Base-by-base conservation (phyloP, 2,113 vertebrate species). In the Chiloscyllium plagiosum region DNA sequence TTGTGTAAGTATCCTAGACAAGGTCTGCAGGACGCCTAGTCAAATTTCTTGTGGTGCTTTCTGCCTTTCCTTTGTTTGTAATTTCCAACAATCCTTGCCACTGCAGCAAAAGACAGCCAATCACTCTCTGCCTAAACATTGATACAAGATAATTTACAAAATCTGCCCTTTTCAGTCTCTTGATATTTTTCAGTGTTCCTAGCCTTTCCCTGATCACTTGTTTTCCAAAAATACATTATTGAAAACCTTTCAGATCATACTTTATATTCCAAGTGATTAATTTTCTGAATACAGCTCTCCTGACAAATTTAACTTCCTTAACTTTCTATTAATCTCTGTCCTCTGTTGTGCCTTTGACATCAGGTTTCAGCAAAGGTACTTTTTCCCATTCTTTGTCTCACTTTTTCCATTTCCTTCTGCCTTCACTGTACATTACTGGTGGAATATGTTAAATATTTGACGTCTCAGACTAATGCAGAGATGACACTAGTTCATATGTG, bases 221-320 rank as follows among this genome's bases (percentile, higher is more conserved):
- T 93, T 66, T 93, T 15, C 65, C 89, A 93, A 66, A 92, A 66
- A 65, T 66, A n/a, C 56, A 65, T 37, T 66, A 93, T 42, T 93
- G 61, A 93, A 93, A 93, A 6, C 17, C 33, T 37, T 33, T 37
- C 61, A 37, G 61, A 66, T 66, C n/a, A 1, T 12, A 5, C n/a
- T 93, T 93, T n/a, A 68, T 65, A 93, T 93, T 66, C n/a, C 61
- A n/a, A 19, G 10, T 61, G 37, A 93, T 66, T 37, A 90, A 61
- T 61, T 90, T 66, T 93, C 61, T 93, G 66, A 92, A 42, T 42
- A 20, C 66, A n/a, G 89, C n/a, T 65, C 33, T 68, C 61, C 61
- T 93, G 56, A 66, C 15, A 37, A 93, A 93, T 66, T 66, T 93
- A 93, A 93, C 89, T 33, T 93, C n/a, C 65, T 92, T 93, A 66